These are phyloP conservation scores for Nomada hirtipes DNA, from an alignment of 2,888 invertebrate species.

Conservation along the genomic window DNA sequence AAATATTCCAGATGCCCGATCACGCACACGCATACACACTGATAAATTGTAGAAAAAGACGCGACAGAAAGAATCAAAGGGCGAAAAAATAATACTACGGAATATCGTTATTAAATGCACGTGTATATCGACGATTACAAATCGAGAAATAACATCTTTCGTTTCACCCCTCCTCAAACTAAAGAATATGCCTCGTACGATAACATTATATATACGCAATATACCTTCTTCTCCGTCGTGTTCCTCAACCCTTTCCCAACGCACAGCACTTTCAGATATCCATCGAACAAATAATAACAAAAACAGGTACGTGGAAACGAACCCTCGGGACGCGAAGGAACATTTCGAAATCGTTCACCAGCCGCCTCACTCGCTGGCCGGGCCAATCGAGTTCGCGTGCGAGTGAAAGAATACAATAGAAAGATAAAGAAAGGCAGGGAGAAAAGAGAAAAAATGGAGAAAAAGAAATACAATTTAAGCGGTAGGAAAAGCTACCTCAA, in stretches of 20 bases:
- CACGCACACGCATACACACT: not conserved
- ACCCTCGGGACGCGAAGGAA: not conserved
- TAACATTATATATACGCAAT: no score
- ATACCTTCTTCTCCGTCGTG: no score
- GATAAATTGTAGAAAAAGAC: not conserved
- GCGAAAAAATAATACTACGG: no score
- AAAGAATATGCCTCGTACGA: no score
- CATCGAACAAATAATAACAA: not conserved
- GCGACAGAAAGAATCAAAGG: not conserved
- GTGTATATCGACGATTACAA: no score
- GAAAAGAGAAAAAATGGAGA: not conserved
- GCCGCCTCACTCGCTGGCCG: not conserved
- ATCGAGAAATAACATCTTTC: no score
- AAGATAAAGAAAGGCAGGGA: conserved; percentile 43
- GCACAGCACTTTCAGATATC: not conserved
- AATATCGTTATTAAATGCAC: no score
- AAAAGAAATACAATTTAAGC: conserved; percentile 59
- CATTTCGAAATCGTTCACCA: conserved; percentile 26
- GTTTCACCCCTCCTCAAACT: no score
- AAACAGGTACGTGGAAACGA: not conserved
- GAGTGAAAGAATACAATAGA: not conserved
- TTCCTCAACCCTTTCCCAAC: no score
- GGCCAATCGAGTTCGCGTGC: not conserved
- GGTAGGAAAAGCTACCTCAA: conserved; percentile 51
- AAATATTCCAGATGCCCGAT: not conserved